A percentile compares a stretch with the other conserved stretches of the same genome.
Conservation (phyloP, 2,888 invertebrate genomes). For the Dione vanillae region DNA sequence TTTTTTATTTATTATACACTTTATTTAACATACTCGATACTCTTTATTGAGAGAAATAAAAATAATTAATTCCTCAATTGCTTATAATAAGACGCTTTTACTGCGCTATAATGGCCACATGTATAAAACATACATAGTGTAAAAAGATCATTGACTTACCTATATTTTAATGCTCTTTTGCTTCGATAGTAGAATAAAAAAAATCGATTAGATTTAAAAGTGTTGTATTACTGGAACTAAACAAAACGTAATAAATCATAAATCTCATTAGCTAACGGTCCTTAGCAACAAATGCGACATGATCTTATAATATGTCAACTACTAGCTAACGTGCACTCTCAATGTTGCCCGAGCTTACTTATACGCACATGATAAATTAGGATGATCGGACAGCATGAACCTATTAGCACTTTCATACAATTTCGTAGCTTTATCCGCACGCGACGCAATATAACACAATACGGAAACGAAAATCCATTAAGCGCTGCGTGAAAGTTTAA, state of each 20-base stretch:
- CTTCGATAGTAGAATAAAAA: too few species aligned
- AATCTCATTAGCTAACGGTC: not conserved
- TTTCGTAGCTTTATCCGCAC: constrained; percentile 33
- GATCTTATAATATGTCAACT: constrained; percentile 63
- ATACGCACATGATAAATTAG: constrained; percentile 34
- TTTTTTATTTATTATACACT: too few species aligned
- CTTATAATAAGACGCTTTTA: too few species aligned
- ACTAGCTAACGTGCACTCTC: constrained; percentile 61
- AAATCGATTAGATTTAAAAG: too few species aligned
- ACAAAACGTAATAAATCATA: not conserved
- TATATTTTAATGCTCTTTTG: too few species aligned
- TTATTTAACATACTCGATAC: too few species aligned
- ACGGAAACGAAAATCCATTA: constrained; percentile 50
- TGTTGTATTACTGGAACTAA: not conserved
- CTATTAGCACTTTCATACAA: constrained; percentile 47
- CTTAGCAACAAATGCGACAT: constrained; percentile 52
- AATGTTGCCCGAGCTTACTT: too few species aligned
- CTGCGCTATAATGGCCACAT: too few species aligned
- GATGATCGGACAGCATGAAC: constrained; percentile 26
- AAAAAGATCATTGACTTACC: too few species aligned
- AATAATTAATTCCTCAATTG: too few species aligned
- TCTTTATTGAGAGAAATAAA: too few species aligned
- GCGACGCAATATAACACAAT: constrained; percentile 36
- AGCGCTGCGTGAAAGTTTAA: constrained; percentile 50
- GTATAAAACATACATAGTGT: too few species aligned